Evolutionary conservation across 1,140 invertebrate species (phyloP), one percentile per base, ranked within the genome.

Genomic region (Ridgeia piscesae): DNA sequence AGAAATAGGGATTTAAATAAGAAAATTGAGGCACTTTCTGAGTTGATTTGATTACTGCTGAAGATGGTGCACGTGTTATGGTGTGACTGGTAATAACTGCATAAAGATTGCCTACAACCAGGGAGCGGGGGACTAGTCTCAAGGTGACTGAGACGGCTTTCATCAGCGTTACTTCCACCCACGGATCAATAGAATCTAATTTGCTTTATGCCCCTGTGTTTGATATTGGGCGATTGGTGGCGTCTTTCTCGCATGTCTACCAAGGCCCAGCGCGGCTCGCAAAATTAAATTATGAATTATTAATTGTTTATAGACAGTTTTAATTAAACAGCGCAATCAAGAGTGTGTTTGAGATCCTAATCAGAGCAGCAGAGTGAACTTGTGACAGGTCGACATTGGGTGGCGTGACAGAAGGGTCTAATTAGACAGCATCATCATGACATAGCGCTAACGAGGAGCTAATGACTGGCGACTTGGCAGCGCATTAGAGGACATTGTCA

Each of bases 251-350:
- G 58, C 58, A 77, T 77, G 58, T 77, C 17, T 8, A 77, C 11
- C 8, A 77, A 77, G 17, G 27, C 17, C 2, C 17, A 2, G 58
- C 11, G 58, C 11, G 11, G 2, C 58, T 21, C 2, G 58, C 58
- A 77, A 77, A 77, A 77, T 77, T 77, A 77, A 77, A 77, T 31
- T 17, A 31, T 77, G 58, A 77, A 77, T 77, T 77, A 77, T 77
- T 77, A 77, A 77, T 77, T 2, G 17, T 77, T 77, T 77, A 17
- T 77, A 77, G 58, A 77, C 27, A 77, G 58, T 77, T 77, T 77
- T 77, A 77, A 77, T 77, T 77, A 77, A 77, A 77, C 58, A 77
- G 58, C 27, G 58, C 58, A 77, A 77, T 77, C 58, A 77, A 77
- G 11, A 77, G 58, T 21, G 14, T 31, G 27, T 77, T 77, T 77